Base-by-base conservation (phyloP, 2,113 vertebrate species). In the Zosterops borbonicus region DNA sequence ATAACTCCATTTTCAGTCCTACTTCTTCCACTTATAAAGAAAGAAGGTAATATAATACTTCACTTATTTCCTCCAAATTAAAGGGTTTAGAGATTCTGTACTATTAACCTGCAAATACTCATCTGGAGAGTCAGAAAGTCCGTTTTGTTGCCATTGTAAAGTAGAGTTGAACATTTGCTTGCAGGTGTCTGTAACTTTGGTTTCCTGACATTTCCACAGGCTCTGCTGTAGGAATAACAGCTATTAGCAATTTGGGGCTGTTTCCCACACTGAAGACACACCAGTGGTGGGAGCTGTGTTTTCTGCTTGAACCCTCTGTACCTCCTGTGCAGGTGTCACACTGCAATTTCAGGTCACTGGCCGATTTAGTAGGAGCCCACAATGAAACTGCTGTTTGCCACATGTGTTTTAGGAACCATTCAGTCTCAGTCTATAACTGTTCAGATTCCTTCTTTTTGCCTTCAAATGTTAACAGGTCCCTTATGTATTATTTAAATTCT, bases 61-160 rank as follows among this genome's bases (percentile, higher is more conserved):
- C 33, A 79, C 14, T 83, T 83, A 60, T 86, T 95, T 91, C 67
- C 78, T 86, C 37, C 53, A 95, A 92, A 95, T 93, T 76, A 83
- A 91, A 80, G 31, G 53, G 16, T 76, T 90, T 73, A 88, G 78
- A 56, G 49, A 69, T 73, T 83, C 49, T 88, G 2, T 79, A 19
- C 20, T 73, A 65, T 65, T 91, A 85, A 94, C 28, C 74, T 69
- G 24, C 6, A 53, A 85, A 87, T 56, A 56, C 58, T 68, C 44
- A 76, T 52, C 63, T 91, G 74, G 70, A 91, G 75, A 82, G 78
- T 56, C 70, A 91, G 84, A 87, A 96, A 93, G 39, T 71, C 49
- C 49, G 42, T 91, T 85, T 84, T 92, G 63, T 69, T 96, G 78
- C 78, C 9, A 6, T 90, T 0, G 0, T 94, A 92, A 92, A 92